Percentiles rank a stretch among this genome's conserved stretches.
Evolutionary conservation across 1,140 invertebrate species (phyloP).

Genomic region (Telenomus remus): DNA sequence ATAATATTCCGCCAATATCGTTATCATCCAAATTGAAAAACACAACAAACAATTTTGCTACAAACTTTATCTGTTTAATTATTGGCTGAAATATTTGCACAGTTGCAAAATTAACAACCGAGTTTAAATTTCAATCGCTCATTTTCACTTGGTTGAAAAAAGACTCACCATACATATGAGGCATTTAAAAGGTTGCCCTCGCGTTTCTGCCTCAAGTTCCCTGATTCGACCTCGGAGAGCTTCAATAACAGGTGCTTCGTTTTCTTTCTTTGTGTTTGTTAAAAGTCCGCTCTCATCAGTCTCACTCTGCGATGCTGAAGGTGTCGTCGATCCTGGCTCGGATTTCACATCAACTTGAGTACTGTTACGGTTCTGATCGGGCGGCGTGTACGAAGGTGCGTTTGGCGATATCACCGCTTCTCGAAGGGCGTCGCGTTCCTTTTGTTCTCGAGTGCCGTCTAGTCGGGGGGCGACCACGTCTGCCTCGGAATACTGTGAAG

Average conservation of each 20-base stretch:
- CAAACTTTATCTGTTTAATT: too few relatives aligned
- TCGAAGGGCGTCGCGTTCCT: slow-evolving; percentile 78
- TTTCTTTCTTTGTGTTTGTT: slow-evolving; percentile 71
- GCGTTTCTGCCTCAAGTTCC: slow-evolving; percentile 79
- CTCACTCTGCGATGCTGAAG: slow-evolving; percentile 60
- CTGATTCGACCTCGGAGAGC: slow-evolving; percentile 82
- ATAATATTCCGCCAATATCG: too few relatives aligned
- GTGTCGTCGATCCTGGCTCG: slow-evolving; percentile 69
- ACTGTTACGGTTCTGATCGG: slow-evolving; percentile 60
- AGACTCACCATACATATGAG: slow-evolving; percentile 87
- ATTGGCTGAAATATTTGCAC: too few relatives aligned
- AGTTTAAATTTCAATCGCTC: too few relatives aligned
- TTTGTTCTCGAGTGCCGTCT: slow-evolving; percentile 77
- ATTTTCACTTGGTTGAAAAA: not conserved
- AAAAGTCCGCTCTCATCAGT: slow-evolving; percentile 71
- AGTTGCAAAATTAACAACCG: too few relatives aligned
- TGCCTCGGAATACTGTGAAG: slow-evolving; percentile 87
- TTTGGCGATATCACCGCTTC: slow-evolving; percentile 78
- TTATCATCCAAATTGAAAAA: too few relatives aligned
- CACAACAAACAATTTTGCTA: too few relatives aligned
- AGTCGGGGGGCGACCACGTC: slow-evolving; percentile 80
- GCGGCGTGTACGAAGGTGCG: slow-evolving; percentile 63
- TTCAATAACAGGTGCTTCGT: slow-evolving; percentile 81
- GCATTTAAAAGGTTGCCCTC: slow-evolving; percentile 83
- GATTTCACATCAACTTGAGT: slow-evolving; percentile 72